phyloP scores from a whole-genome alignment of 2,888 invertebrate genomes.

The Aphidoletes aphidimyza region DNA sequence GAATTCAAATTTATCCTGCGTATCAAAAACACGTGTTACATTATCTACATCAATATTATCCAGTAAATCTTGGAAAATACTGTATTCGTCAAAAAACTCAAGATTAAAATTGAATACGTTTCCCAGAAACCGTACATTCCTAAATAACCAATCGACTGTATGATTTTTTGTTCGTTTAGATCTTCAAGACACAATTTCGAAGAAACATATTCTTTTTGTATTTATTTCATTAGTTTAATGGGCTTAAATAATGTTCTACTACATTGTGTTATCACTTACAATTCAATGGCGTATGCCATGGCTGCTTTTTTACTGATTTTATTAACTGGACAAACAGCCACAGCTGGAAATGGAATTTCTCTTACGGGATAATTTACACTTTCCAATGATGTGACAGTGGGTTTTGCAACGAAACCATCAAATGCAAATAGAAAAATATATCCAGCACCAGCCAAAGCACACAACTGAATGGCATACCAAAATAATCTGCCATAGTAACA shows the following conservation, averaged over 20 bases:
- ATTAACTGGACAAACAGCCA: not conserved
- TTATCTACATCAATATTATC: conserved; percentile 2
- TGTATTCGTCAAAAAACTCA: not conserved
- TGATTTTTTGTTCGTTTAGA: conserved; percentile 4
- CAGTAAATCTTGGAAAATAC: not conserved
- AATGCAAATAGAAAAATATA: not conserved
- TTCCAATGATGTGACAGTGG: not conserved
- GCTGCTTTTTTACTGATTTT: not conserved
- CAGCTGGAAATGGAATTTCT: not conserved
- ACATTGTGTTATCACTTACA: not conserved
- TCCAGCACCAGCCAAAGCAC: not conserved
- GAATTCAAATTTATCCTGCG: conserved; percentile 13
- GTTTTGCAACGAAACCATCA: conserved; percentile 2
- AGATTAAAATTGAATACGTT: not conserved
- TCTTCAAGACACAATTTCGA: not conserved
- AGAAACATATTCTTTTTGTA: no score
- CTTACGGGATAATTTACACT: not conserved
- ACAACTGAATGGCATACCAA: not conserved
- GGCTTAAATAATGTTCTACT: no score
- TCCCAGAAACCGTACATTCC: not conserved
- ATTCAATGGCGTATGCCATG: conserved; percentile 22
- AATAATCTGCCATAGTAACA: no score
- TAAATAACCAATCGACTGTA: conserved; percentile 1
- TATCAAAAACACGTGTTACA: not conserved
- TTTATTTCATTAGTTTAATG: no score